Percentiles rank a stretch among this genome's conserved stretches.
Conservation (phyloP, 2,888 invertebrate species). For the Altica lythri region DNA sequence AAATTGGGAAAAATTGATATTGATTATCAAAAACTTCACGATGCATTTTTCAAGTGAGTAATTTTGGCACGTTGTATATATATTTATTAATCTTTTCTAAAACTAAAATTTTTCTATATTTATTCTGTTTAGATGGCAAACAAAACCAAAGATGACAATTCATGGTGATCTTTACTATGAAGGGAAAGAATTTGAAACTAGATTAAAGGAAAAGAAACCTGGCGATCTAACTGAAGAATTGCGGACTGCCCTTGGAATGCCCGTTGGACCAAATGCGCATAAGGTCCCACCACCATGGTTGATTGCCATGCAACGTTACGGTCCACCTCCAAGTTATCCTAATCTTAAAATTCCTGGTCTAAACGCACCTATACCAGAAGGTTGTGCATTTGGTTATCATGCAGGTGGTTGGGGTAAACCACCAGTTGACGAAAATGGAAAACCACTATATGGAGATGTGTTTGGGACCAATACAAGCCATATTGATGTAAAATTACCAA, state of each 20-base stretch:
- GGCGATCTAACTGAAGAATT: constrained; percentile 96
- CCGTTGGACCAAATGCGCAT: constrained; percentile 90
- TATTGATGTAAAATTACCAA: constrained; percentile 65
- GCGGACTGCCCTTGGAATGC: constrained; percentile 97
- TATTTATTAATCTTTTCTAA: constrained; percentile 10
- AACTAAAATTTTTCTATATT: constrained; percentile 14
- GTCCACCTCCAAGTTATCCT: constrained; percentile 98
- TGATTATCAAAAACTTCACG: constrained; percentile 98
- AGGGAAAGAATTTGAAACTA: constrained; percentile 98
- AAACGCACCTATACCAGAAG: constrained; percentile 97
- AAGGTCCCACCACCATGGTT: constrained; percentile 93
- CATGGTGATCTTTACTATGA: constrained; percentile 99
- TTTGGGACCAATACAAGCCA: constrained; percentile 84
- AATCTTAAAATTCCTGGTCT: constrained; percentile 97
- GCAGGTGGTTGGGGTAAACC: constrained; percentile 99
- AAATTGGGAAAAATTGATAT: constrained; percentile 99
- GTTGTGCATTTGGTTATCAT: constrained; percentile 98
- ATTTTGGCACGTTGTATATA: constrained; percentile 1
- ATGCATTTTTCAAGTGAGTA: constrained; percentile 92
- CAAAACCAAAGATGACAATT: constrained; percentile 98
- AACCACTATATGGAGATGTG: constrained; percentile 98
- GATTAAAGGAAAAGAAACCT: constrained; percentile 97
- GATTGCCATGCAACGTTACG: constrained; percentile 97
- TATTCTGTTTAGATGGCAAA: constrained; percentile 79
- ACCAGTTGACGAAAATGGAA: constrained; percentile 97